Evolutionary conservation across 64 coral and sea anemone species (phyloP).

Genomic region (Anthopleura sola): DNA sequence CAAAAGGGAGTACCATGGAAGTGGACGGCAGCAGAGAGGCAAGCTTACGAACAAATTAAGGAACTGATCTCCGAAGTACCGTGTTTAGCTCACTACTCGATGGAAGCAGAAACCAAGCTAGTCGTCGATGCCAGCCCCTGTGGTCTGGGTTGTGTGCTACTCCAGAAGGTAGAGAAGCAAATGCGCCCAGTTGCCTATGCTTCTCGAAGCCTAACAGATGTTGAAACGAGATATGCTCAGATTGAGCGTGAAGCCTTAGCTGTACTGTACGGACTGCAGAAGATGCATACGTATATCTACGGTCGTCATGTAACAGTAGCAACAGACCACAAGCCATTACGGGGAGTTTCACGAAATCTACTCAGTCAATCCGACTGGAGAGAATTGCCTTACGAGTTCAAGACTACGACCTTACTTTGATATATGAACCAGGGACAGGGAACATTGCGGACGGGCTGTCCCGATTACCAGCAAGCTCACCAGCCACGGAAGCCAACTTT

Average conservation of each 20-base stretch:
- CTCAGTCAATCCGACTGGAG: slow-evolving; percentile 29
- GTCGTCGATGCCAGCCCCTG: slow-evolving; percentile 53
- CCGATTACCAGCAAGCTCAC: neutral
- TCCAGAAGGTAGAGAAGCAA: slow-evolving; percentile 20
- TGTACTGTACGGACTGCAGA: slow-evolving; percentile 41
- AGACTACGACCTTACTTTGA: slow-evolving; percentile 41
- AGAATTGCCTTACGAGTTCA: slow-evolving; percentile 25
- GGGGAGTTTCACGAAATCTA: neutral
- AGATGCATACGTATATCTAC: slow-evolving; percentile 46
- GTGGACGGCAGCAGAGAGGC: slow-evolving; percentile 11
- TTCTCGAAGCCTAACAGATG: slow-evolving; percentile 35
- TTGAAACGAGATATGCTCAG: slow-evolving; percentile 23
- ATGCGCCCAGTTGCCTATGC: slow-evolving; percentile 42
- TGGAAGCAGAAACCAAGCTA: slow-evolving; percentile 56
- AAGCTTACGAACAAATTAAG: slow-evolving; percentile 27
- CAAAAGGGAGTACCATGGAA: slow-evolving; percentile 27
- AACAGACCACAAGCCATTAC: slow-evolving; percentile 36
- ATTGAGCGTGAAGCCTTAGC: slow-evolving; percentile 36
- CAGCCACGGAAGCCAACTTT: slow-evolving; percentile 13
- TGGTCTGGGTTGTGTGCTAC: slow-evolving; percentile 44
- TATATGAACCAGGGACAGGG: slow-evolving; percentile 35
- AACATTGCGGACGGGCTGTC: slow-evolving; percentile 56
- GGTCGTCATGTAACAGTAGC: slow-evolving; percentile 10
- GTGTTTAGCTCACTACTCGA: slow-evolving; percentile 54
- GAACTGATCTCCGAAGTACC: slow-evolving; percentile 36